A percentile compares a stretch with the other conserved stretches of the same genome.
Evolutionary conservation across 2,113 vertebrate genomes (phyloP).

Genomic region (Prunella himalayana): DNA sequence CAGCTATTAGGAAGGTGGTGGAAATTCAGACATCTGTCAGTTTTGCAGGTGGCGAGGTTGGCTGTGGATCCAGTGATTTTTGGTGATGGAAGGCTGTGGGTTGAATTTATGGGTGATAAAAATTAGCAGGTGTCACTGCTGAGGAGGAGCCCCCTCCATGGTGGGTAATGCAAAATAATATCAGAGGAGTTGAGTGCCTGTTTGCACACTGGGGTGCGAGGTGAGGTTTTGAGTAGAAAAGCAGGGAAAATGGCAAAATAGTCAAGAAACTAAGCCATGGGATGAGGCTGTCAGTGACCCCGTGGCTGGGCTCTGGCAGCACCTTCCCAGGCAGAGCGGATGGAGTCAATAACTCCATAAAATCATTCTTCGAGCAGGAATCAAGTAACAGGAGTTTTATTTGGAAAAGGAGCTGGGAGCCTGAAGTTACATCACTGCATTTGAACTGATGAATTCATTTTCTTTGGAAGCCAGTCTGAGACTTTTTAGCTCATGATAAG

Average conservation of each 20-base stretch:
- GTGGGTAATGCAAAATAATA: not conserved
- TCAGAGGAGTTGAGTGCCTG: accelerated
- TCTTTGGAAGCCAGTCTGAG: conserved; percentile 43
- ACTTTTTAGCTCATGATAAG: conserved; percentile 29
- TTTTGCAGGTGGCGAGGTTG: not conserved
- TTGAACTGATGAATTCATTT: conserved; percentile 48
- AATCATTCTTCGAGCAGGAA: not conserved
- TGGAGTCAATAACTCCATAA: conserved; percentile 10
- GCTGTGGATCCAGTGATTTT: not conserved
- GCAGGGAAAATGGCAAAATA: not conserved
- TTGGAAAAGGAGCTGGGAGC: conserved; percentile 50
- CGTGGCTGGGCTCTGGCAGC: not conserved
- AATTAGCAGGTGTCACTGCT: not conserved
- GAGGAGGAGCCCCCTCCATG: not conserved
- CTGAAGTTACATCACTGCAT: conserved; percentile 39
- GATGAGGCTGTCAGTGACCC: not conserved
- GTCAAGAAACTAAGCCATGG: accelerated
- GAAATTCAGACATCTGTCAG: not conserved
- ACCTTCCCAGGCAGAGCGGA: not conserved
- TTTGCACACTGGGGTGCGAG: not conserved
- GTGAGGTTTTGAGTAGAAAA: not conserved
- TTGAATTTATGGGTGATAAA: not conserved
- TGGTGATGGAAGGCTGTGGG: not conserved
- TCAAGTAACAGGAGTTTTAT: conserved; percentile 36
- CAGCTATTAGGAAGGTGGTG: not conserved